Percentiles rank a stretch among this genome's conserved stretches.
Evolutionary conservation across 2,113 vertebrate genomes (phyloP).

Genomic region (Gopherus flavomarginatus): DNA sequence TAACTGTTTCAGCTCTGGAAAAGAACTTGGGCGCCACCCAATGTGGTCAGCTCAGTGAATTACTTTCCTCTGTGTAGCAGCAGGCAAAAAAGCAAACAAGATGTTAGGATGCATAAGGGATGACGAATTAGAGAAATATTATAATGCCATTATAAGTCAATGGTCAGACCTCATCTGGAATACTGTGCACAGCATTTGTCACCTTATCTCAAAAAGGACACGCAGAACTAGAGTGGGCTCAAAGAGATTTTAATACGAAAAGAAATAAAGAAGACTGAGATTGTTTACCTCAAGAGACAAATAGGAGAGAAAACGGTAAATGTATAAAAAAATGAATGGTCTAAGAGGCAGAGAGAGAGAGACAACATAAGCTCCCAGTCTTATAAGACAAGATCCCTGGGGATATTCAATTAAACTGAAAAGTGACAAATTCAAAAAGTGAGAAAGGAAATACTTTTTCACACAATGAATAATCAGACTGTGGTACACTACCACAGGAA

Average conservation of each 20-base stretch:
- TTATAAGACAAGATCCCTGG: background rate
- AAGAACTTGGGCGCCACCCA: accelerated
- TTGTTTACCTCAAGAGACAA: background rate
- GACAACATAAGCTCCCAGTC: background rate
- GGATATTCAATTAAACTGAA: background rate
- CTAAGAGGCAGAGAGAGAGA: background rate
- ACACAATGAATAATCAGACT: background rate
- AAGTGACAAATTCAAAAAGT: background rate
- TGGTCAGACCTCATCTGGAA: background rate
- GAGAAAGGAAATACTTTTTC: background rate
- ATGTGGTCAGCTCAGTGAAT: background rate
- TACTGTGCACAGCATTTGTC: accelerated
- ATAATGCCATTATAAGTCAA: background rate
- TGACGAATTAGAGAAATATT: background rate
- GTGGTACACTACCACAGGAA: background rate
- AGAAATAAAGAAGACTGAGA: background rate
- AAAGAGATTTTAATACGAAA: background rate
- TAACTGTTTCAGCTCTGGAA: background rate
- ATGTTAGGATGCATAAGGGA: background rate
- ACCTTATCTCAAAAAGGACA: background rate
- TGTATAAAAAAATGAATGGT: too few species aligned
- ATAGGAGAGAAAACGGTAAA: background rate
- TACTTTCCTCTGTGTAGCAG: background rate
- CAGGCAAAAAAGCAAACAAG: background rate
- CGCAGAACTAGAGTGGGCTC: background rate